These are phyloP conservation scores for Herminia tarsipennalis DNA, from an alignment of 2,888 invertebrate genomes.

Conservation along the genomic window DNA sequence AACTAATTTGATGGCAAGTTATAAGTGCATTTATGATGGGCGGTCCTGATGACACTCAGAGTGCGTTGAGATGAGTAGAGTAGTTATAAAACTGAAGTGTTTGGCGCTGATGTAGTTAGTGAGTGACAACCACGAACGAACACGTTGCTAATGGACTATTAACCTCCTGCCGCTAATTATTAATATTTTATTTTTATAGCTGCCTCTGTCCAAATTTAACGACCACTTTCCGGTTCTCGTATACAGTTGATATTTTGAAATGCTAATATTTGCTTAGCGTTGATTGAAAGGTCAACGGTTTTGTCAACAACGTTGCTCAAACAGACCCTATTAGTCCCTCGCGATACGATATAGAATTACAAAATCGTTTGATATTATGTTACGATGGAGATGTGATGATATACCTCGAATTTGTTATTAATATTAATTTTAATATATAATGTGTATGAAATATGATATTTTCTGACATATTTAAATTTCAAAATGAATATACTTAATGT, in stretches of 20 bases:
- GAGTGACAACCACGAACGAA: slow-evolving; percentile 46
- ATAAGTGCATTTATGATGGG: slow-evolving; percentile 35
- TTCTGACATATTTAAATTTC: slow-evolving; percentile 43
- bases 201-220: slow-evolving; percentile 70
- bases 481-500: slow-evolving; percentile 41
- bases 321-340: slow-evolving; percentile 53
- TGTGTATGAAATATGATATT: slow-evolving; percentile 55
- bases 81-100: slow-evolving; percentile 5
- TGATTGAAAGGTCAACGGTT: slow-evolving; percentile 73
- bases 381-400: slow-evolving; percentile 49
- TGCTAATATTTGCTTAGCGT: slow-evolving; percentile 69
- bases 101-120: slow-evolving; percentile 21
- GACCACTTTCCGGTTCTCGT: slow-evolving; percentile 74
- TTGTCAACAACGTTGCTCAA: slow-evolving; percentile 55
- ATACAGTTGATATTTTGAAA: slow-evolving; percentile 67
- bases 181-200: slow-evolving; percentile 80
- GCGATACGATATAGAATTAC: slow-evolving; percentile 63
- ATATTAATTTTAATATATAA: slow-evolving; percentile 48
- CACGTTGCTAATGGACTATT: slow-evolving; percentile 73
- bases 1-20: slow-evolving; percentile 27
- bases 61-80: background rate
- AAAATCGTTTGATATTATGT: slow-evolving; percentile 55
- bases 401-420: slow-evolving; percentile 41
- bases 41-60: slow-evolving; percentile 10
- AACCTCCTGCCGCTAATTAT: slow-evolving; percentile 74